phyloP scores from a whole-genome alignment of 2,888 invertebrate species.

The Dastarcus helophoroides region DNA sequence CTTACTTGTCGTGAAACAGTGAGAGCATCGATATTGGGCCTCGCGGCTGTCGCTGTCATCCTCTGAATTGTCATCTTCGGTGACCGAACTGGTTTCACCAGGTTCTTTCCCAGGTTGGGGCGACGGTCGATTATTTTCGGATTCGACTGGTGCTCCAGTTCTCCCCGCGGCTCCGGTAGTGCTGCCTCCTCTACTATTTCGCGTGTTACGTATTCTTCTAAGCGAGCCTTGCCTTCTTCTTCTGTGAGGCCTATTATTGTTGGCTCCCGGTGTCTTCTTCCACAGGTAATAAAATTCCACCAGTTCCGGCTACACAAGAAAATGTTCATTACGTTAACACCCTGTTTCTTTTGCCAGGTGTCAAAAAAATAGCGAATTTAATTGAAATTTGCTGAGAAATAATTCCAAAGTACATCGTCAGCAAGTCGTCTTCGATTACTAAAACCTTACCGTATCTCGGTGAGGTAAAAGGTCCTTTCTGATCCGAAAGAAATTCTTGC shows the following conservation, averaged over 20 bases:
- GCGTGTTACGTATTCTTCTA: constrained; percentile 75
- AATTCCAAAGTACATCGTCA: no score
- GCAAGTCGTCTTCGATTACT: constrained; percentile 23
- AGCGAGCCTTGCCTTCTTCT: constrained; percentile 78
- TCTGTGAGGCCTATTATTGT: constrained; percentile 89
- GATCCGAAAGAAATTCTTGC: constrained; percentile 98
- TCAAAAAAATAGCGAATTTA: no score
- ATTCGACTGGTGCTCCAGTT: constrained; percentile 31
- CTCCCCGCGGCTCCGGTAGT: constrained; percentile 21
- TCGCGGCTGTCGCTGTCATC: constrained; percentile 91
- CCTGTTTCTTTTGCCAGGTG: no score
- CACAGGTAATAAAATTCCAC: constrained; percentile 99
- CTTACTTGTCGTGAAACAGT: constrained; percentile 62
- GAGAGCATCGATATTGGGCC: constrained; percentile 61
- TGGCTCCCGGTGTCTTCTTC: constrained; percentile 98
- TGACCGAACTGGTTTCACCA: constrained; percentile 66
- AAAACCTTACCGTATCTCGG: constrained; percentile 89
- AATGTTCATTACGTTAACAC: not conserved
- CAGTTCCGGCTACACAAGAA: constrained; percentile 62
- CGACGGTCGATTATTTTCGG: constrained; percentile 45
- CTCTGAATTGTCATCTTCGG: constrained; percentile 81
- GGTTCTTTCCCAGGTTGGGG: constrained; percentile 54
- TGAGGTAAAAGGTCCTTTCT: constrained; percentile 91
- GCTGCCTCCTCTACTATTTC: constrained; percentile 70
- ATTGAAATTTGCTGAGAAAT: no score